A percentile compares a stretch with the other conserved stretches of the same genome.
Conservation (phyloP, 2,888 invertebrate genomes). For the Clivina fossor region DNA sequence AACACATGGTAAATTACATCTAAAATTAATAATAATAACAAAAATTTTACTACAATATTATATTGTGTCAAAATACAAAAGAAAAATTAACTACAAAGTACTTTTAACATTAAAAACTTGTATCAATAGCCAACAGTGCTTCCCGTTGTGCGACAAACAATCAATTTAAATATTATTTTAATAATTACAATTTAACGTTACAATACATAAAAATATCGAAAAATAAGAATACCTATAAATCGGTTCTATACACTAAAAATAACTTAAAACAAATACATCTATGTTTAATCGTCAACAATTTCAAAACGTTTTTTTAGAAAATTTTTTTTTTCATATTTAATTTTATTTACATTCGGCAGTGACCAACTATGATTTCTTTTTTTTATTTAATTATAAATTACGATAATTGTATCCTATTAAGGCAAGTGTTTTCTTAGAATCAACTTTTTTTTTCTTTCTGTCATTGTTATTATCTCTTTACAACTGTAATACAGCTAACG, state of each 20-base stretch:
- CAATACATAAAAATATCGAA: background rate
- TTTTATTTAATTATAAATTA: background rate
- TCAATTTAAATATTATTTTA: too few relatives aligned
- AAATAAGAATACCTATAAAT: background rate
- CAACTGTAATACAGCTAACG: background rate
- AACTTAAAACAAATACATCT: too few relatives aligned
- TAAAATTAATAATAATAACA: too few relatives aligned
- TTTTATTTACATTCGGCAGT: constrained; percentile 1
- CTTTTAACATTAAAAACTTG: constrained; percentile 17
- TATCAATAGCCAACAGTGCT: constrained; percentile 12
- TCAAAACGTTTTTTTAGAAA: background rate
- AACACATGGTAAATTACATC: too few relatives aligned
- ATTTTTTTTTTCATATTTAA: background rate
- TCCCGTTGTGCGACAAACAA: constrained; percentile 7
- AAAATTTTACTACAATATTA: too few relatives aligned
- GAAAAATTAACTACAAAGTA: constrained; percentile 4
- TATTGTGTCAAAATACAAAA: constrained; percentile 17
- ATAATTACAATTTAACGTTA: constrained; percentile 6
- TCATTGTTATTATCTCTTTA: background rate
- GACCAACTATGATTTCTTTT: background rate
- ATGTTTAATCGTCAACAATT: background rate
- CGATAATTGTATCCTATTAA: constrained; percentile 7
- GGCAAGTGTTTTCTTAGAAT: background rate
- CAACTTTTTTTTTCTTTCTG: background rate
- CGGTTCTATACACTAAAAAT: background rate